Conservation (phyloP, 2,888 invertebrate species). For the Bellardia bayeri region DNA sequence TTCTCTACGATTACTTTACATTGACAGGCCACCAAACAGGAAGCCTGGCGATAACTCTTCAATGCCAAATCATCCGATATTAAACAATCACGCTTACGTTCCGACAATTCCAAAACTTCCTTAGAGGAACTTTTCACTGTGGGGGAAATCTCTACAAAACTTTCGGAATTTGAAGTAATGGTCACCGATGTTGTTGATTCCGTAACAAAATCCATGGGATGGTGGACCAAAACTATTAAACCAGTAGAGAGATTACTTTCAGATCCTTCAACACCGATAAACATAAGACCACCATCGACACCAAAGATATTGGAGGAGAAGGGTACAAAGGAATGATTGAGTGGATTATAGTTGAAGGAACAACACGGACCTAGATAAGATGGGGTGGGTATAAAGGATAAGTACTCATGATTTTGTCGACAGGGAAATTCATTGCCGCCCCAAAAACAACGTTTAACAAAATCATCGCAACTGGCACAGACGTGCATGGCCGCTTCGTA, state of each 20-base stretch:
- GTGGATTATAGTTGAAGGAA: slow-evolving; percentile 83
- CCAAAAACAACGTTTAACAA: slow-evolving; percentile 83
- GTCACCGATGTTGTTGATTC: slow-evolving; percentile 82
- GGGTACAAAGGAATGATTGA: slow-evolving; percentile 81
- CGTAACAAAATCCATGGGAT: slow-evolving; percentile 83
- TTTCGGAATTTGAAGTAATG: slow-evolving; percentile 82
- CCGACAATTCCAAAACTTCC: slow-evolving; percentile 81
- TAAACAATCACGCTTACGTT: slow-evolving; percentile 82
- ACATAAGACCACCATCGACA: slow-evolving; percentile 81
- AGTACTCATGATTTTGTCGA: slow-evolving; percentile 80
- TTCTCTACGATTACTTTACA: slow-evolving; percentile 79
- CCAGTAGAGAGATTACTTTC: slow-evolving; percentile 82
- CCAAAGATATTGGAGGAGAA: slow-evolving; percentile 83
- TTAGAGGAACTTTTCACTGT: slow-evolving; percentile 81
- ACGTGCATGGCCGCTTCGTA: slow-evolving; percentile 81
- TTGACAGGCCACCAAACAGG: slow-evolving; percentile 82
- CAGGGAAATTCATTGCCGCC: slow-evolving; percentile 81
- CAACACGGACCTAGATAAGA: slow-evolving; percentile 83
- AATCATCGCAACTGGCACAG: slow-evolving; percentile 82
- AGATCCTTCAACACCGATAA: slow-evolving; percentile 82
- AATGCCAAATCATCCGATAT: slow-evolving; percentile 80
- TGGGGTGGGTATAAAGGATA: slow-evolving; percentile 82
- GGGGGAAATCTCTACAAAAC: slow-evolving; percentile 83
- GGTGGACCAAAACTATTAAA: slow-evolving; percentile 82
- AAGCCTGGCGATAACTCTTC: slow-evolving; percentile 81